A percentile compares a stretch with the other conserved stretches of the same genome.
These are phyloP conservation scores for Bryconaethiops microstoma DNA, from an alignment of 2,797 vertebrate species.

Conservation along the genomic window DNA sequence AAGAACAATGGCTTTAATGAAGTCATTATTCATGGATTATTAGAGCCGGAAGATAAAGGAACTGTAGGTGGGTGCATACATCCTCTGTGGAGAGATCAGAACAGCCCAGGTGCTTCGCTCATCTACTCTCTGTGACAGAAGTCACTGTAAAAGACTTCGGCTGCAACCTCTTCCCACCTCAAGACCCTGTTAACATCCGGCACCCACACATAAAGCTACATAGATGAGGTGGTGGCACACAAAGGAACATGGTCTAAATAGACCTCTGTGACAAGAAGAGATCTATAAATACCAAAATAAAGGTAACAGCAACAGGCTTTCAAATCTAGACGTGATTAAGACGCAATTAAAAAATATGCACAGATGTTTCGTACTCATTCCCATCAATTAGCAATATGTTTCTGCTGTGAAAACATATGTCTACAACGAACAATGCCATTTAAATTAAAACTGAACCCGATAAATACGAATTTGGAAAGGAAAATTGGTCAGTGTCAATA, in stretches of 20 bases:
- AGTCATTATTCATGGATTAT: constrained; percentile 60
- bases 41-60: constrained; percentile 47
- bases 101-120: constrained; percentile 30
- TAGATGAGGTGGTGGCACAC: too few relatives aligned
- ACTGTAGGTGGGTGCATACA: constrained; percentile 26
- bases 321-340: not conserved
- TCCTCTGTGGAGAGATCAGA: constrained; percentile 18
- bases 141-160: not conserved
- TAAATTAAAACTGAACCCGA: not conserved
- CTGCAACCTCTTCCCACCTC: not conserved
- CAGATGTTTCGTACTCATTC: not conserved
- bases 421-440: not conserved
- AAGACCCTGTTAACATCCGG: not conserved
- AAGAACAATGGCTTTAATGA: constrained; percentile 62
- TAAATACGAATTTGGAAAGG: too few relatives aligned
- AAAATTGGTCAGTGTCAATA: not conserved
- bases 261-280: too few relatives aligned
- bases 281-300: not conserved
- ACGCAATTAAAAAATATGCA: not conserved
- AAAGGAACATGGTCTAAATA: too few relatives aligned
- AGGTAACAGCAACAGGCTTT: not conserved
- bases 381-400: not conserved
- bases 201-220: not conserved
- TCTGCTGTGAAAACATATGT: not conserved
- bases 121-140: not conserved